Conservation (phyloP, 2,113 vertebrate species). For the Micronycteris hirsuta region DNA sequence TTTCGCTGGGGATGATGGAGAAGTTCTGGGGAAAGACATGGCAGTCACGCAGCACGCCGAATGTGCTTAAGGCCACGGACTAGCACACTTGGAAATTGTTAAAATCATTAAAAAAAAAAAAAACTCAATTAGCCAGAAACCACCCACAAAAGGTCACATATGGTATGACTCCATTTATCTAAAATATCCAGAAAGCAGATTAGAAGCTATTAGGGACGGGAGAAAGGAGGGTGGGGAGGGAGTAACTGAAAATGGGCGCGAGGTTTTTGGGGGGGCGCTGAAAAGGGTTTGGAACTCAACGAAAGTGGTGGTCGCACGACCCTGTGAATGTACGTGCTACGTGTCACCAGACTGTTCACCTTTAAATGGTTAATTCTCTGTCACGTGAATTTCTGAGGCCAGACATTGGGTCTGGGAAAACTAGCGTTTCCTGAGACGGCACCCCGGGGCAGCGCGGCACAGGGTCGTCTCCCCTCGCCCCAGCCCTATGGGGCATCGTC, state of each 20-base stretch:
- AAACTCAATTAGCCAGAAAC: neutral
- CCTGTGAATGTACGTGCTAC: neutral
- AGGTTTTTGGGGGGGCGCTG: neutral
- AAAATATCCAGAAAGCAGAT: neutral
- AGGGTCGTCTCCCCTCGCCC: neutral
- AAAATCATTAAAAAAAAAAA: neutral
- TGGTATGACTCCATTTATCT: too few relatives aligned
- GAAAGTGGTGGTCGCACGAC: too few relatives aligned
- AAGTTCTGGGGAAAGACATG: neutral
- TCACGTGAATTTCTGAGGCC: neutral
- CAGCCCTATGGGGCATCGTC: neutral
- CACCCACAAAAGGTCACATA: neutral
- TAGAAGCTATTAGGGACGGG: neutral
- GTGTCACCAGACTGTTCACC: neutral
- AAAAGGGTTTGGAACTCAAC: neutral
- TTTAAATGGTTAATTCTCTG: neutral
- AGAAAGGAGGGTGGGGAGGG: neutral
- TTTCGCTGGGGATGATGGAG: neutral
- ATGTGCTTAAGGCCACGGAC: neutral
- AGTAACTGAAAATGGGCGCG: neutral
- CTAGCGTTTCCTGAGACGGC: accelerated
- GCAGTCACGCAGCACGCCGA: neutral
- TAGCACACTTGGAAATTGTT: neutral
- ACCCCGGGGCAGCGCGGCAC: accelerated
- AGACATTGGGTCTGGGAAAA: accelerated